Conservation (phyloP, 2,113 vertebrate genomes). For the Proteles cristata region DNA sequence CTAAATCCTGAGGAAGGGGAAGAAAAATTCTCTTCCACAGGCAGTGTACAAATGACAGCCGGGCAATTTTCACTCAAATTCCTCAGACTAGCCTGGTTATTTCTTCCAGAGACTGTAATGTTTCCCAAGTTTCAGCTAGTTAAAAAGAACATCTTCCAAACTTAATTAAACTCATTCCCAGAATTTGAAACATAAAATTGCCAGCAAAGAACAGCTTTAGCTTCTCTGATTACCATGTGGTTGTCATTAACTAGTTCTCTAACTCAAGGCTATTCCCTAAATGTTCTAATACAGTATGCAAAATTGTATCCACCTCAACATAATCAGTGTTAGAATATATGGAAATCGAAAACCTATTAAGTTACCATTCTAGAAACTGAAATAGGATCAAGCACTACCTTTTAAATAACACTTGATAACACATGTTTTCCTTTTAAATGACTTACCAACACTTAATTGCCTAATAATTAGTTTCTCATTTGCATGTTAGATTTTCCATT, state of each 20-base stretch:
- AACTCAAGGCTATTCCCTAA: background rate
- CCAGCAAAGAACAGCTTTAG: background rate
- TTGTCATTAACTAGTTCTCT: background rate
- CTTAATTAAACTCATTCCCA: background rate
- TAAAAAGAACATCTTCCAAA: conserved; percentile 29
- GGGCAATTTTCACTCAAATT: background rate
- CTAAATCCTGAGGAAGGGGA: background rate
- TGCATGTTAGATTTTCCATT: conserved; percentile 15
- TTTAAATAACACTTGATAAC: background rate
- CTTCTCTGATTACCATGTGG: background rate
- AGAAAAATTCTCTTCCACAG: background rate
- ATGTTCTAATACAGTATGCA: too few relatives aligned
- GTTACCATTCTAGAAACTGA: background rate
- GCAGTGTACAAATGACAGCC: background rate
- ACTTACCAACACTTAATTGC: background rate
- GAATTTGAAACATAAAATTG: background rate
- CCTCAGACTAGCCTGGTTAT: background rate
- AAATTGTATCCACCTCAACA: background rate
- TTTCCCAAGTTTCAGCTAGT: background rate
- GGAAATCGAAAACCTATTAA: background rate
- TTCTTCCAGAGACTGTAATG: background rate
- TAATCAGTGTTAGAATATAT: background rate
- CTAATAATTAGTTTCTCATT: background rate
- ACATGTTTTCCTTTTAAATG: background rate
- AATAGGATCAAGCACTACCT: background rate